Conservation (phyloP, 2,888 invertebrate species). For the Cyclophora albipunctata region DNA sequence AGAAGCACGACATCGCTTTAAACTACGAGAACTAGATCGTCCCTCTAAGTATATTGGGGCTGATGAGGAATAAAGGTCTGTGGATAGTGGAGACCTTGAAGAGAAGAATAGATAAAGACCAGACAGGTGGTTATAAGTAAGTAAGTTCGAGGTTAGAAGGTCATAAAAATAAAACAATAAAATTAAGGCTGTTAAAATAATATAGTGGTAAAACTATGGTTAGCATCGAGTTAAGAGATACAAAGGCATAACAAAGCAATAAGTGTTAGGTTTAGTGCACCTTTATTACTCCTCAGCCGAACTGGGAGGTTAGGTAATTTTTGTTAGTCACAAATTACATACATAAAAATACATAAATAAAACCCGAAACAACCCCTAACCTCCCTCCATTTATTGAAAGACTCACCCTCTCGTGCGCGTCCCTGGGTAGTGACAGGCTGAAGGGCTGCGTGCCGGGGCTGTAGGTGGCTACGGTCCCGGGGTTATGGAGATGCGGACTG, state of each 20-base stretch:
- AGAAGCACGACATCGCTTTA: conserved; percentile 73
- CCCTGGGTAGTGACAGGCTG: conserved; percentile 84
- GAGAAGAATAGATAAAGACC: too few species aligned
- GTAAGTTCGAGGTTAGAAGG: too few species aligned
- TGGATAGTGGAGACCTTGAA: conserved; percentile 1
- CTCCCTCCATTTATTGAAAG: conserved; percentile 37
- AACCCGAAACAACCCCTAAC: conserved; percentile 34
- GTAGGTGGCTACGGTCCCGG: conserved; percentile 42
- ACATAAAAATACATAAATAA: neutral
- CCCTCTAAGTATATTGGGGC: conserved; percentile 23
- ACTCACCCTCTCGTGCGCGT: conserved; percentile 64
- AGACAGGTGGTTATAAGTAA: too few species aligned
- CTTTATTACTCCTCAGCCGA: conserved; percentile 62
- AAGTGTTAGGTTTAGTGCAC: conserved; percentile 13
- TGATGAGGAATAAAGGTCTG: conserved; percentile 1
- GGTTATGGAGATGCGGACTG: conserved; percentile 17
- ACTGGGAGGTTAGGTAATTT: conserved; percentile 51
- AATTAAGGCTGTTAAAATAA: too few species aligned
- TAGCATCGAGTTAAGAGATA: too few species aligned
- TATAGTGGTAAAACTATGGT: too few species aligned
- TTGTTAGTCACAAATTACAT: conserved; percentile 40
- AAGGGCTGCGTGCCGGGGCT: conserved; percentile 78
- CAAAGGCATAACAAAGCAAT: too few species aligned
- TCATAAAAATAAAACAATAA: too few species aligned
- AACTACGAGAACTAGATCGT: conserved; percentile 52